A percentile compares a stretch with the other conserved stretches of the same genome.
phyloP scores from a whole-genome alignment of 1,140 invertebrate species.

The Apis laboriosa region DNA sequence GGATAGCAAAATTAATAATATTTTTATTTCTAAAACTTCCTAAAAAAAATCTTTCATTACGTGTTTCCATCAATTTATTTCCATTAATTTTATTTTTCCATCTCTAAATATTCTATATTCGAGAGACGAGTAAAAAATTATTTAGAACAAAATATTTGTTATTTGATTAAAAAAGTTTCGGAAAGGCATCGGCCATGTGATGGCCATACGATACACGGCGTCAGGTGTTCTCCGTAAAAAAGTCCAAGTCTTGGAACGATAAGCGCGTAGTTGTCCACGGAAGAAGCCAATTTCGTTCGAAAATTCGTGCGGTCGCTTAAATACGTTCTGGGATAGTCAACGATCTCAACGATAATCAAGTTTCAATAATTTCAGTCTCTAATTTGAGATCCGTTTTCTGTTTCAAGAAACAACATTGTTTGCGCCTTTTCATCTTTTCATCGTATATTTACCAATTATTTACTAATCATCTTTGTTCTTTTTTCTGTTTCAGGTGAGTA shows the following conservation, averaged over 20 bases:
- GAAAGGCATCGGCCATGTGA: neutral
- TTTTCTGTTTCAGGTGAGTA: constrained; percentile 65
- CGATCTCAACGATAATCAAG: neutral
- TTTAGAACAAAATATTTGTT: neutral
- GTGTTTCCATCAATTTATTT: too few species aligned
- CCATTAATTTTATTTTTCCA: too few species aligned
- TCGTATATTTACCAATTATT: neutral
- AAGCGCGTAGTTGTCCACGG: neutral
- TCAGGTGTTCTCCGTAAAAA: constrained; percentile 36
- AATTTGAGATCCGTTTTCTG: constrained; percentile 14
- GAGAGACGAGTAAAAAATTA: too few species aligned
- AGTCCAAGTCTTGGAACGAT: neutral
- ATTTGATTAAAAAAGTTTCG: constrained; percentile 1
- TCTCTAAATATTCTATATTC: neutral
- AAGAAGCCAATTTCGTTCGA: constrained; percentile 42
- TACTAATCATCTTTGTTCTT: neutral
- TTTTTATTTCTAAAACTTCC: too few species aligned
- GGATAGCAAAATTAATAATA: too few species aligned
- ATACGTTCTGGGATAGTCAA: neutral
- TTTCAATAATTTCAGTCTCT: neutral
- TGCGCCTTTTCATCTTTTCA: neutral
- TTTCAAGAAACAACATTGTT: neutral
- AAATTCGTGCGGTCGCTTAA: constrained; percentile 12
- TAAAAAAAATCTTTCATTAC: too few species aligned
- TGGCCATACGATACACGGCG: neutral